Evolutionary conservation across 2,888 invertebrate species (phyloP).

Genomic region (Drosophila peninsularis): DNA sequence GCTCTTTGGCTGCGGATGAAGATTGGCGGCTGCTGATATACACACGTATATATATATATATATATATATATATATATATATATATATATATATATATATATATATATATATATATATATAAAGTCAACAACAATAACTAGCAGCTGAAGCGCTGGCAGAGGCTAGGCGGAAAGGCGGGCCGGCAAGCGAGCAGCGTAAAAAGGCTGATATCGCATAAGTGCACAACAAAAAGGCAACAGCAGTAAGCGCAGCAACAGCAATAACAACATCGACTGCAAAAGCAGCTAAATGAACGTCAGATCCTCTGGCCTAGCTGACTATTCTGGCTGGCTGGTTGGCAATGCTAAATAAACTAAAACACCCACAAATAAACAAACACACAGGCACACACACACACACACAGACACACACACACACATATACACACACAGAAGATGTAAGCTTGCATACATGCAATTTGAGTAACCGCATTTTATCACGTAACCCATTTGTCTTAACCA

Average conservation of each 20-base stretch:
- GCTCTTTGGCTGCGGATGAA: constrained; percentile 48
- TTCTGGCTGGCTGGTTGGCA: constrained; percentile 49
- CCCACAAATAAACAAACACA: constrained; percentile 27
- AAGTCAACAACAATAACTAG: constrained; percentile 55
- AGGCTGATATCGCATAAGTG: constrained; percentile 77
- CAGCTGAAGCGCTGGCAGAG: neutral
- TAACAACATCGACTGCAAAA: constrained; percentile 22
- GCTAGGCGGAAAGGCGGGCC: neutral
- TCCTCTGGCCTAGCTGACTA: constrained; percentile 60
- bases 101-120: constrained; percentile 16
- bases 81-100: neutral
- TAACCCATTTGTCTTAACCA: constrained; percentile 83
- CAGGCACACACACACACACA: constrained; percentile 23
- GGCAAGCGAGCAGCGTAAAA: constrained; percentile 43
- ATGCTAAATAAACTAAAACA: constrained; percentile 69
- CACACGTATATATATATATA: neutral
- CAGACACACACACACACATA: constrained; percentile 16
- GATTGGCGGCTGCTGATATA: constrained; percentile 63
- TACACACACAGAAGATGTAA: constrained; percentile 49
- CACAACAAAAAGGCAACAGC: constrained; percentile 53
- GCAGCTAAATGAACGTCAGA: constrained; percentile 60
- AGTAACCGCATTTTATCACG: constrained; percentile 83
- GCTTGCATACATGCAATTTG: constrained; percentile 81
- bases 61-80: constrained; percentile 4
- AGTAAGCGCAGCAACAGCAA: constrained; percentile 24